These are phyloP conservation scores for Meleagris gallopavo DNA, from an alignment of 2,113 vertebrate species.

Conservation along the genomic window DNA sequence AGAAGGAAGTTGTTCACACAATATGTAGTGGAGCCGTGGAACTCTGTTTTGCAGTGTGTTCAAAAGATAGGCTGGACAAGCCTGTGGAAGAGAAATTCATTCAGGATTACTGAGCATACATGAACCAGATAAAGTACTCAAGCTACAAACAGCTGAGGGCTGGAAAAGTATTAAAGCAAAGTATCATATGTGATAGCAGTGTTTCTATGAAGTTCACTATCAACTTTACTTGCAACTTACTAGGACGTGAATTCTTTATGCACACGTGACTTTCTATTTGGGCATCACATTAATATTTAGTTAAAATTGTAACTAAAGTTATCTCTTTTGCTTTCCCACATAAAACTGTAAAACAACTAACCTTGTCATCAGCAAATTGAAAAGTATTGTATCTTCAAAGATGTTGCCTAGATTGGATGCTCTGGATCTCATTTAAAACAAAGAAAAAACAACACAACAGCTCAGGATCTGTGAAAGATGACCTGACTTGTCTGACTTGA, in stretches of 20 bases:
- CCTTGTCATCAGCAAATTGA: not conserved
- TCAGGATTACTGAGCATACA: not conserved
- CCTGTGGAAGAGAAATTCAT: not conserved
- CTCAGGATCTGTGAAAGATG: not conserved
- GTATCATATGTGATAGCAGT: rapidly evolving
- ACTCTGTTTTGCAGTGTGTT: not conserved
- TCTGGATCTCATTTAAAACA: not conserved
- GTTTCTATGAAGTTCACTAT: not conserved
- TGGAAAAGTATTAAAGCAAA: not conserved
- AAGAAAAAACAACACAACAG: not conserved
- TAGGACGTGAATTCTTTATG: not conserved
- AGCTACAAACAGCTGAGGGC: not conserved
- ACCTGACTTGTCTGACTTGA: conserved; percentile 9
- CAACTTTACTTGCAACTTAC: not conserved
- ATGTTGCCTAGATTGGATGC: not conserved
- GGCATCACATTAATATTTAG: not conserved
- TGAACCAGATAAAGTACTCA: not conserved
- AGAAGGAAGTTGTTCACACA: not conserved
- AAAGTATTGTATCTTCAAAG: not conserved
- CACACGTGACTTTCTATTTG: not conserved
- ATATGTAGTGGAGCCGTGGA: not conserved
- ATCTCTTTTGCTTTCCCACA: not conserved
- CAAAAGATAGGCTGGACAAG: not conserved
- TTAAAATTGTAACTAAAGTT: not conserved
- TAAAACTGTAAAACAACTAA: not conserved